Base-by-base conservation (phyloP, 2,113 vertebrate genomes). In the Sceloporus undulatus region DNA sequence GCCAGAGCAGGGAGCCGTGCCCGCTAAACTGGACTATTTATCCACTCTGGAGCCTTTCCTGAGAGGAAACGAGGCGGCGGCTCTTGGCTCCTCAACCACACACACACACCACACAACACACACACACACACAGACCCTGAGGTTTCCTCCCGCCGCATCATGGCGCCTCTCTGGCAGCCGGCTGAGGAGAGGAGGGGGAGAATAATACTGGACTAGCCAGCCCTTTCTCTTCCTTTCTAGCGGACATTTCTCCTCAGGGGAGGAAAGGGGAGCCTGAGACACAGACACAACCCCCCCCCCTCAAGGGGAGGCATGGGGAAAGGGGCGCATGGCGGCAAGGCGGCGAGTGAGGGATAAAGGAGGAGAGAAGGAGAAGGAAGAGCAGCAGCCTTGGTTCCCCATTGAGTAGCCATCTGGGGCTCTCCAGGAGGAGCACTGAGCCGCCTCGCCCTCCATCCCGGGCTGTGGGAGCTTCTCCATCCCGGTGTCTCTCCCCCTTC, bases 91-190 rank as follows among this genome's bases (percentile, higher is more conserved):
- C 34, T 34, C 34, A 34, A 34, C 3, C 42, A 48, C 42, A 48
- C 42, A 48, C 3, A 48, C 34, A 34, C 34, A 48, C 42, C n/a
- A n/a, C n/a, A n/a, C n/a, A n/a, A 48, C 42, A 48, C 42, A 48
- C 3, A 48, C 42, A 48, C 42, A 48, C 42, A 48, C 42, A 48
- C 42, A 48, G 1, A 19, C 77, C 11, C 80, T 10, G 91, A 82
- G 85, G 13, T 91, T 95, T 94, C 95, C 97, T 97, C 79, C 7
- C 27, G 9, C 86, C 56, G 6, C 71, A 98, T 97, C 98, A 98
- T 98, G 98, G 97, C 97, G 97, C 95, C 97, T 97, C 96, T 95
- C 96, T 95, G 92, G 21, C 77, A 85, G 92, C 74, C 80, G 87
- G 92, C 82, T 42, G 91, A 92, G 89, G 91, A 86, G 86, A 86